Percentiles rank a stretch among this genome's conserved stretches.
Evolutionary conservation across 2,113 vertebrate species (phyloP).

Genomic region (Ciconia maguari): DNA sequence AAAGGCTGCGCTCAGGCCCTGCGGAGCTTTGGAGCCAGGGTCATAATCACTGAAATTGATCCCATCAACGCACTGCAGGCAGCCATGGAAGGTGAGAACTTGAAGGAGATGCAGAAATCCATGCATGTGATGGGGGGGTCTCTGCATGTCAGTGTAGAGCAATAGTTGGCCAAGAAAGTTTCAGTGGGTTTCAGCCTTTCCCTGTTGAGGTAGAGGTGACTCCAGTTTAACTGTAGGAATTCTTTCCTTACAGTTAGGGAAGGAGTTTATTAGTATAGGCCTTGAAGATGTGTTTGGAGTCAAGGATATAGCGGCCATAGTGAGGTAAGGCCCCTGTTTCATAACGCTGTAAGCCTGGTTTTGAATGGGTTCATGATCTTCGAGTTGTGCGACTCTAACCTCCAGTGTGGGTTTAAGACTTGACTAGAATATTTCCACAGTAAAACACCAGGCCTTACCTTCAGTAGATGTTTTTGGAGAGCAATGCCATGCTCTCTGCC

Average conservation of each 20-base stretch:
- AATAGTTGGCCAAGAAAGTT: background rate
- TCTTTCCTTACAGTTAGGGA: background rate
- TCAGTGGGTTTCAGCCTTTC: background rate
- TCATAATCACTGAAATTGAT: slow-evolving; percentile 95
- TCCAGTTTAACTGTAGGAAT: background rate
- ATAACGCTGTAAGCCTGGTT: background rate
- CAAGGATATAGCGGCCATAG: background rate
- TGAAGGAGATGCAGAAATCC: background rate
- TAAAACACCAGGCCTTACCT: background rate
- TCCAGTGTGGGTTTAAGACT: background rate
- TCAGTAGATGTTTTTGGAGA: background rate
- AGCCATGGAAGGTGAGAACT: slow-evolving; percentile 90
- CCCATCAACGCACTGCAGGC: slow-evolving; percentile 97
- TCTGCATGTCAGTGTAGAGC: background rate
- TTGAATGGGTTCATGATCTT: background rate
- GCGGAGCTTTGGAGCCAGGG: slow-evolving; percentile 89
- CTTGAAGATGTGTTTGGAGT: background rate
- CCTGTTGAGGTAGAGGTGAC: background rate
- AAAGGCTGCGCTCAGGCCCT: slow-evolving; percentile 97
- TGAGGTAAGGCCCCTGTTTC: background rate
- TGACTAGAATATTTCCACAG: background rate
- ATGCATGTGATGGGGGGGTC: rapidly evolving
- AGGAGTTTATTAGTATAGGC: background rate
- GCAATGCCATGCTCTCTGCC: background rate
- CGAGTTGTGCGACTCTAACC: background rate